Conservation (phyloP, 2,113 vertebrate genomes). For the Pelobates fuscus region DNA sequence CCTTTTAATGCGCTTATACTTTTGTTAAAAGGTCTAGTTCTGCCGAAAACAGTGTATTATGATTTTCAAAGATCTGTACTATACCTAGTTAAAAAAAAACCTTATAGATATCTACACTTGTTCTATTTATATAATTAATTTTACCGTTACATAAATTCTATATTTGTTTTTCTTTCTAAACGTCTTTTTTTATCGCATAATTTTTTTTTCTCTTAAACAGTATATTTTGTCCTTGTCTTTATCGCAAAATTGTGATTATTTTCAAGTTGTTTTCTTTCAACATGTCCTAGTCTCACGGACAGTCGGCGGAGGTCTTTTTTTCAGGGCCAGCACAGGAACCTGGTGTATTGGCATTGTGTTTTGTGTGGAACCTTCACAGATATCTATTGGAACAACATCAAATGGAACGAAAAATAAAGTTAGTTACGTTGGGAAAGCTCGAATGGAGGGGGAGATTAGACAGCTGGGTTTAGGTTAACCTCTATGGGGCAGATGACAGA, state of each 20-base stretch:
- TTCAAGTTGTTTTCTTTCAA: slow-evolving; percentile 5
- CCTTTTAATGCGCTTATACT: too few species aligned
- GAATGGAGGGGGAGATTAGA: not conserved
- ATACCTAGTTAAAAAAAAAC: too few species aligned
- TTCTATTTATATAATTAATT: too few species aligned
- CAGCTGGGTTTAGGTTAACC: not conserved
- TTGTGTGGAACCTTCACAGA: slow-evolving; percentile 21
- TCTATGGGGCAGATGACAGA: too few species aligned
- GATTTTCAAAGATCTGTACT: too few species aligned
- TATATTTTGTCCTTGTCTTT: slow-evolving; percentile 21
- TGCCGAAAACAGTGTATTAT: too few species aligned
- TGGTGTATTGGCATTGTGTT: not conserved
- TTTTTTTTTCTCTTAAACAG: not conserved
- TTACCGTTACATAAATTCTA: too few species aligned
- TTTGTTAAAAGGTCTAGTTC: too few species aligned
- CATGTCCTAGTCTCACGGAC: slow-evolving; percentile 27
- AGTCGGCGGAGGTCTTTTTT: not conserved
- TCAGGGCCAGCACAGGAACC: not conserved
- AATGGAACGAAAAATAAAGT: slow-evolving; percentile 18
- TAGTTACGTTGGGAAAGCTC: not conserved
- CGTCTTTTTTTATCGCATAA: too few species aligned
- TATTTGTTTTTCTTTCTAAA: too few species aligned
- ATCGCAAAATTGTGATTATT: slow-evolving; percentile 4
- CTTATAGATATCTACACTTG: too few species aligned
- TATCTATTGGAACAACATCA: slow-evolving; percentile 1